Conservation (phyloP, 2,888 invertebrate species). For the Caenorhabditis sp. region DNA sequence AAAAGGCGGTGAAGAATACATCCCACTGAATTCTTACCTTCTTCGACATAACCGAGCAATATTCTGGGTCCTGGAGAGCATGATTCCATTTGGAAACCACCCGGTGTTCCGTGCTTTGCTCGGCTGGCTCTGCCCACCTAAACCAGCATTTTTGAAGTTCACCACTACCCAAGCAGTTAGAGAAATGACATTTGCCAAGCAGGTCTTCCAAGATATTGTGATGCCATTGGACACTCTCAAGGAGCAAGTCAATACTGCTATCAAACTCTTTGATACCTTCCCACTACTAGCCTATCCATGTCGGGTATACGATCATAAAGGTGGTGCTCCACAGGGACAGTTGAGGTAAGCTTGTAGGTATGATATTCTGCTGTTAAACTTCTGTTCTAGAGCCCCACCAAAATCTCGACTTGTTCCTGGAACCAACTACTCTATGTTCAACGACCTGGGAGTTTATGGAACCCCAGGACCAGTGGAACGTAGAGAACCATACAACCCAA, state of each 20-base stretch:
- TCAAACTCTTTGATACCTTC: slow-evolving; percentile 87
- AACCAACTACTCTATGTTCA: slow-evolving; percentile 87
- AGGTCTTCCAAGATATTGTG: slow-evolving; percentile 88
- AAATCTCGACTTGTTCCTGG: slow-evolving; percentile 87
- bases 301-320: slow-evolving; percentile 87
- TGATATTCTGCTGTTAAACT: too few relatives aligned
- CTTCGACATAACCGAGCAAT: slow-evolving; percentile 87
- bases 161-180: slow-evolving; percentile 88
- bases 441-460: slow-evolving; percentile 88
- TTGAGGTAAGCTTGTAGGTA: too few relatives aligned
- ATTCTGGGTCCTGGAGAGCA: slow-evolving; percentile 89
- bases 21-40: slow-evolving; percentile 86
- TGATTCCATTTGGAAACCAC: slow-evolving; percentile 88
- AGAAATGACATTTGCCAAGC: slow-evolving; percentile 88
- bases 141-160: slow-evolving; percentile 89
- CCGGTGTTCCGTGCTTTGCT: slow-evolving; percentile 86
- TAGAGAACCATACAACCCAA: slow-evolving; percentile 86
- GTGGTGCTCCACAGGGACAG: slow-evolving; percentile 82
- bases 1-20: slow-evolving; percentile 84
- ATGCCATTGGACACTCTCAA: slow-evolving; percentile 87
- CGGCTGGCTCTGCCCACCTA: slow-evolving; percentile 88
- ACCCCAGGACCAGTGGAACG: slow-evolving; percentile 87
- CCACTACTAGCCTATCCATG: slow-evolving; percentile 89
- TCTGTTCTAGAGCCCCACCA: slow-evolving; percentile 85
- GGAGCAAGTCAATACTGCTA: slow-evolving; percentile 85